A percentile compares a stretch with the other conserved stretches of the same genome.
phyloP scores from a whole-genome alignment of 2,888 invertebrate genomes.

The Stegana nigrithorax region DNA sequence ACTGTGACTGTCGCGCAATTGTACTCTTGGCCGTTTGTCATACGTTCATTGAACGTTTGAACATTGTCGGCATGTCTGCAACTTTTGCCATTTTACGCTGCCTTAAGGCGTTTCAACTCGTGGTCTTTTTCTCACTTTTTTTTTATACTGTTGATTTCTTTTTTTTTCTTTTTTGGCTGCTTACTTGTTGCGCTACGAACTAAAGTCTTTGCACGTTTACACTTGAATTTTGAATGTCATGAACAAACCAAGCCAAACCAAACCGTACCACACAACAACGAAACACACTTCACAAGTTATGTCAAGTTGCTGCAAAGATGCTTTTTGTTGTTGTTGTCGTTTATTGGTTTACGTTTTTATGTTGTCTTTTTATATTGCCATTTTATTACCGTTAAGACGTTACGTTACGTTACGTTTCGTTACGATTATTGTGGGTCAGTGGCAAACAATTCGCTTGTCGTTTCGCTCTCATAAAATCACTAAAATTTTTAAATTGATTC shows the following conservation, averaged over 20 bases:
- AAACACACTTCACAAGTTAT: neutral
- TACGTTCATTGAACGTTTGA: neutral
- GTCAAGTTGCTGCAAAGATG: neutral
- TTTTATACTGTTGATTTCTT: no score
- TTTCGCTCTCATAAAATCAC: neutral
- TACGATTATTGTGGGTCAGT: slow-evolving; percentile 50
- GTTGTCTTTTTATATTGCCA: slow-evolving; percentile 8
- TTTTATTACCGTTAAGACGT: slow-evolving; percentile 23
- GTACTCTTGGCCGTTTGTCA: no score
- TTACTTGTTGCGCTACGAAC: no score
- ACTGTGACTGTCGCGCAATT: no score
- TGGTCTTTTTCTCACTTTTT: no score
- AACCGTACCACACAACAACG: no score
- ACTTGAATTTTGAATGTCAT: slow-evolving; percentile 60
- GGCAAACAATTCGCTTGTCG: slow-evolving; percentile 32
- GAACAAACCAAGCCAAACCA: slow-evolving; percentile 48
- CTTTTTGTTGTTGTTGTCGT: neutral
- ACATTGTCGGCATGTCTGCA: no score
- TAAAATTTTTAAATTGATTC: neutral
- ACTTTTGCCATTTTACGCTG: no score
- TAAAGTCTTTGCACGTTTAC: no score
- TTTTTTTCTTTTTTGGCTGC: no score
- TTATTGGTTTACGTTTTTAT: neutral
- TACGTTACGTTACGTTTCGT: neutral
- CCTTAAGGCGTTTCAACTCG: no score